Percentiles rank a stretch among this genome's conserved stretches.
Evolutionary conservation across 2,797 vertebrate species (phyloP).

Genomic region (Gymnothorax javanicus): DNA sequence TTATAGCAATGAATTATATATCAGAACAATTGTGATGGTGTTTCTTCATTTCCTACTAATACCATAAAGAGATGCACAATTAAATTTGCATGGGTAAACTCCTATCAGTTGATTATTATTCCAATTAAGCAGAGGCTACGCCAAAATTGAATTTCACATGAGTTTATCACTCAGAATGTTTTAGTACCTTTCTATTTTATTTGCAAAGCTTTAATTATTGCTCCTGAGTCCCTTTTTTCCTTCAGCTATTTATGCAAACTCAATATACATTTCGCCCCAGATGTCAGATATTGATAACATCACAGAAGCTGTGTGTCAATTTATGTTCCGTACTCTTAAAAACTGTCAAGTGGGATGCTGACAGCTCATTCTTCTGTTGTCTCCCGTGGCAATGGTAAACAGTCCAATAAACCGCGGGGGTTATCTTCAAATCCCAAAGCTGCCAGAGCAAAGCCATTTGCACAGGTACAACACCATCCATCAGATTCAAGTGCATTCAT

Average conservation of each 20-base stretch:
- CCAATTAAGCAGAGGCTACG: background rate
- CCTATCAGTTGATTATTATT: background rate
- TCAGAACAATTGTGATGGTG: background rate
- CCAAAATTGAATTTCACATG: background rate
- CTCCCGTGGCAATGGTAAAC: conserved; percentile 31
- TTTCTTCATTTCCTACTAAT: background rate
- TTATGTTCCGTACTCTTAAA: conserved; percentile 23
- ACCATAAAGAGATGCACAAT: background rate
- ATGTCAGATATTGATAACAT: conserved; percentile 31
- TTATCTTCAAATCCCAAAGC: conserved; percentile 33
- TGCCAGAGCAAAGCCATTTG: conserved; percentile 24
- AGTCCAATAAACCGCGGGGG: conserved; percentile 28
- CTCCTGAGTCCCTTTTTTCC: conserved; percentile 16
- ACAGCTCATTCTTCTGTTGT: conserved; percentile 29
- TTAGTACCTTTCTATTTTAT: background rate
- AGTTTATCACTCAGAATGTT: background rate
- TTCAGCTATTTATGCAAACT: conserved; percentile 19
- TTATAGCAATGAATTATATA: background rate
- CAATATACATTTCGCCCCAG: conserved; percentile 25
- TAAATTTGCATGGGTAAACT: background rate
- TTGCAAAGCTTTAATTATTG: conserved; percentile 22
- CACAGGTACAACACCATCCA: conserved; percentile 23
- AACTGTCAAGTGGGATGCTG: conserved; percentile 20
- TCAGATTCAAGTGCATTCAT: conserved; percentile 12
- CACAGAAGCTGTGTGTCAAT: conserved; percentile 30